A percentile compares a stretch with the other conserved stretches of the same genome.
Conservation (phyloP, 1,140 invertebrate species). For the Tetragonula clypearis region DNA sequence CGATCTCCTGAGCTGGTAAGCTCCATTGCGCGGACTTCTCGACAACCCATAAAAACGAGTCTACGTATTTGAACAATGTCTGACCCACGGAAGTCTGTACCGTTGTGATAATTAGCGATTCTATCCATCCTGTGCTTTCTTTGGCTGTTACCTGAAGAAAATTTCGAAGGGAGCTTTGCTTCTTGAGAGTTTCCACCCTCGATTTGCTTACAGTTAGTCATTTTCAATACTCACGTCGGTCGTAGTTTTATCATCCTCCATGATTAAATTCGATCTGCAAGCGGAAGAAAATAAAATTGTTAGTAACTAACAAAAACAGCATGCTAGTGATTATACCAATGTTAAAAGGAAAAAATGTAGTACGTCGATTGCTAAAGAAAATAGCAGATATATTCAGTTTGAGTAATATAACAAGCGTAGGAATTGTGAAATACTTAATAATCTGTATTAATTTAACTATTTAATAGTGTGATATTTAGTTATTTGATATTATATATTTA, state of each 20-base stretch:
- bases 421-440: background rate
- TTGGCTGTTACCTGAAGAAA: slow-evolving; percentile 12
- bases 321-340: too few species aligned
- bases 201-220: background rate
- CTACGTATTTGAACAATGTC: slow-evolving; percentile 76
- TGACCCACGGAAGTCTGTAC: slow-evolving; percentile 78
- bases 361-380: background rate
- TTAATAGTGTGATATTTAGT: too few species aligned
- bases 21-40: slow-evolving; percentile 84
- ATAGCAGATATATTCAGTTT: background rate
- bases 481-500: background rate
- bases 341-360: too few species aligned
- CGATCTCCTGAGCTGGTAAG: slow-evolving; percentile 73
- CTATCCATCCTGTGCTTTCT: slow-evolving; percentile 22
- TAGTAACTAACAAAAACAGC: too few species aligned
- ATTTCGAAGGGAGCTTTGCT: background rate
- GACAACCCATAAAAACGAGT: slow-evolving; percentile 81
- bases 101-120: slow-evolving; percentile 58
- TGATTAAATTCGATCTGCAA: slow-evolving; percentile 8
- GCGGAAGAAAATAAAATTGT: background rate
- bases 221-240: background rate
- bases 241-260: slow-evolving; percentile 4
- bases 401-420: background rate
- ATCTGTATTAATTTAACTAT: too few species aligned
- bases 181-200: background rate